phyloP scores from a whole-genome alignment of 2,888 invertebrate species.

The Prostheceraeus crozeri region DNA sequence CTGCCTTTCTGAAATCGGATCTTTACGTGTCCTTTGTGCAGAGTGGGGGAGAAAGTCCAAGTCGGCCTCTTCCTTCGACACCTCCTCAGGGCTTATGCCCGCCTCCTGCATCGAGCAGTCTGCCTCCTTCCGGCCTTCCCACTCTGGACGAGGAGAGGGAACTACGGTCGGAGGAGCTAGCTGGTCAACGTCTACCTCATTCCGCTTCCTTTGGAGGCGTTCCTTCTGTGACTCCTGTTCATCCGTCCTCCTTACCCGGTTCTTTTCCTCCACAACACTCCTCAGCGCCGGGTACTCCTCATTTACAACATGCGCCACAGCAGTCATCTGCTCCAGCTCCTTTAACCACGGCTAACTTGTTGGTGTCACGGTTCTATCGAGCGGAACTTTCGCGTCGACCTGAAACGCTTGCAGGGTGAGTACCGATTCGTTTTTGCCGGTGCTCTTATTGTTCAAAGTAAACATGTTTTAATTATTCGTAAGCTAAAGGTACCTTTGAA shows the following conservation, averaged over 20 bases:
- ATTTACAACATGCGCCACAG: background rate
- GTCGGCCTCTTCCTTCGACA: background rate
- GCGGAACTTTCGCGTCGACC: constrained; percentile 12
- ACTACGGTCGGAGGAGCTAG: constrained; percentile 52
- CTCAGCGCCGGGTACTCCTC: background rate
- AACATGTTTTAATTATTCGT: too few relatives aligned
- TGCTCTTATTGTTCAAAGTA: too few relatives aligned
- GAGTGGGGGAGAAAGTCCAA: background rate
- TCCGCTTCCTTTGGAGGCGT: too few relatives aligned
- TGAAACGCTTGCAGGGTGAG: background rate
- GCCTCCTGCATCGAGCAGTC: constrained; percentile 50
- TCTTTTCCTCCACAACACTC: background rate
- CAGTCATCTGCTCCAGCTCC: background rate
- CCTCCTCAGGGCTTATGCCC: background rate
- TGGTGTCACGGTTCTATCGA: constrained; percentile 11
- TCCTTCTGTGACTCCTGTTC: background rate
- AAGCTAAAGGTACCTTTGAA: too few relatives aligned
- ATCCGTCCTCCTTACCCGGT: background rate
- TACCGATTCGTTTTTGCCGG: too few relatives aligned
- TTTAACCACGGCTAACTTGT: constrained; percentile 16
- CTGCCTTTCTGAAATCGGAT: constrained; percentile 75
- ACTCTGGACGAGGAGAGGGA: constrained; percentile 80
- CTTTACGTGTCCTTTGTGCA: constrained; percentile 6
- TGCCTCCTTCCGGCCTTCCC: constrained; percentile 62
- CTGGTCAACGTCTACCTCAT: too few relatives aligned